Evolutionary conservation across 2,797 vertebrate species (phyloP).

Genomic region (Helostoma temminkii): DNA sequence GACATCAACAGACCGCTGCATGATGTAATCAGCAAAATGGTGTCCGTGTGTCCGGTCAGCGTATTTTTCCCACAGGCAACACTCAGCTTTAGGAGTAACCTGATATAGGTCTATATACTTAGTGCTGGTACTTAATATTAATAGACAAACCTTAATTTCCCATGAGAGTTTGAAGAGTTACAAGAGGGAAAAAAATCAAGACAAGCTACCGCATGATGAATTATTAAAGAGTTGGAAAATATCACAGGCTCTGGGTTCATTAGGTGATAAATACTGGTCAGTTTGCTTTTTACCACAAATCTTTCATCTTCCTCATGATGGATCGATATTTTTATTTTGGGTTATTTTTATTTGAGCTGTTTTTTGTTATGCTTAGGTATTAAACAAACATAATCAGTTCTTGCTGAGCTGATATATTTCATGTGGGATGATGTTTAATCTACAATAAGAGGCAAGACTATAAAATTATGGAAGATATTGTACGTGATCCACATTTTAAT

Average conservation of each 20-base stretch:
- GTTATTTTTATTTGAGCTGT: slow-evolving; percentile 1
- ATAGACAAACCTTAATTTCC: slow-evolving; percentile 49
- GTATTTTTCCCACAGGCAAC: slow-evolving; percentile 30
- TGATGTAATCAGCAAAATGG: slow-evolving; percentile 57
- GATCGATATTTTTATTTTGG: neutral
- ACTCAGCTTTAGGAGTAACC: slow-evolving; percentile 24
- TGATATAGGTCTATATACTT: neutral
- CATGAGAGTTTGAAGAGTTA: slow-evolving; percentile 7
- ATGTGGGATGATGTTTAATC: slow-evolving; percentile 8
- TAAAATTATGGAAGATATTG: neutral
- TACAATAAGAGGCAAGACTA: too few species aligned
- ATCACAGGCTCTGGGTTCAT: slow-evolving; percentile 28
- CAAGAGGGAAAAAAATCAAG: neutral
- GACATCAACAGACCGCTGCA: slow-evolving; percentile 12
- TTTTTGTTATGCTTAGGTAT: slow-evolving; percentile 1
- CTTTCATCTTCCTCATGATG: slow-evolving; percentile 34
- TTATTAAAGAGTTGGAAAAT: slow-evolving; percentile 40
- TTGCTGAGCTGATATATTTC: slow-evolving; percentile 6
- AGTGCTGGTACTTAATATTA: slow-evolving; percentile 35
- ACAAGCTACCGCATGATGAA: slow-evolving; percentile 42
- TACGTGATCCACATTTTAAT: neutral
- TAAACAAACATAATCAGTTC: slow-evolving; percentile 9
- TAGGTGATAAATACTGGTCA: slow-evolving; percentile 25
- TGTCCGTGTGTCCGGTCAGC: slow-evolving; percentile 60
- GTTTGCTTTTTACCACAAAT: slow-evolving; percentile 20